These are phyloP conservation scores for Coptodon bakossiorum DNA, from an alignment of 2,113 vertebrate genomes.

Conservation along the genomic window DNA sequence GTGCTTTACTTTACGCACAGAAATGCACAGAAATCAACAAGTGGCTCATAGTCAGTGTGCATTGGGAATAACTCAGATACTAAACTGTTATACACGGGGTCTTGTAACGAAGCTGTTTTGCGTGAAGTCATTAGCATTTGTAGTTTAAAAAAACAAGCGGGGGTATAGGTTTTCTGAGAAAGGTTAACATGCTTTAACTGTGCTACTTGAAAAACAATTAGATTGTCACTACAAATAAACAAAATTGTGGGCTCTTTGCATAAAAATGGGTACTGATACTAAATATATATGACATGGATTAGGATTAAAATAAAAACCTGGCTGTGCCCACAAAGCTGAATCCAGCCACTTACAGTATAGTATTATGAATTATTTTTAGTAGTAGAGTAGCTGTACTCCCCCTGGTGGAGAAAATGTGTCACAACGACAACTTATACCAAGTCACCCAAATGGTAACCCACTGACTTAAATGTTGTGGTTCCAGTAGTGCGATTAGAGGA, in stretches of 20 bases:
- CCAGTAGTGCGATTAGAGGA: neutral
- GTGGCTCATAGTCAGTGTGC: neutral
- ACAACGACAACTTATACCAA: neutral
- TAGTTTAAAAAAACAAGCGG: neutral
- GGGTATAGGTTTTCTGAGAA: neutral
- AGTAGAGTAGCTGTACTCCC: neutral
- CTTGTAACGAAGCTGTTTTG: neutral
- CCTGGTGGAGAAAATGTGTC: neutral
- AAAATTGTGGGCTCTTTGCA: neutral
- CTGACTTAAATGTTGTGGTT: neutral
- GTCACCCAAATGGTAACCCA: neutral
- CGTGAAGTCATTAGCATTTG: neutral
- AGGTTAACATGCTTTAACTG: neutral
- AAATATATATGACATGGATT: neutral
- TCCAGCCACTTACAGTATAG: neutral
- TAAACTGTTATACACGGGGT: neutral
- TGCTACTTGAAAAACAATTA: neutral
- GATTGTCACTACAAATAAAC: neutral
- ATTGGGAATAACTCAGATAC: neutral
- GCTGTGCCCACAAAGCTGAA: neutral
- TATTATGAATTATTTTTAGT: neutral
- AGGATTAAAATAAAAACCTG: neutral
- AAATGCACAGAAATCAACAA: neutral
- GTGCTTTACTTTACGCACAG: neutral
- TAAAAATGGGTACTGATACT: neutral